A percentile compares a stretch with the other conserved stretches of the same genome.
Conservation (phyloP, 2,888 invertebrate species). For the Cerastoderma edule region DNA sequence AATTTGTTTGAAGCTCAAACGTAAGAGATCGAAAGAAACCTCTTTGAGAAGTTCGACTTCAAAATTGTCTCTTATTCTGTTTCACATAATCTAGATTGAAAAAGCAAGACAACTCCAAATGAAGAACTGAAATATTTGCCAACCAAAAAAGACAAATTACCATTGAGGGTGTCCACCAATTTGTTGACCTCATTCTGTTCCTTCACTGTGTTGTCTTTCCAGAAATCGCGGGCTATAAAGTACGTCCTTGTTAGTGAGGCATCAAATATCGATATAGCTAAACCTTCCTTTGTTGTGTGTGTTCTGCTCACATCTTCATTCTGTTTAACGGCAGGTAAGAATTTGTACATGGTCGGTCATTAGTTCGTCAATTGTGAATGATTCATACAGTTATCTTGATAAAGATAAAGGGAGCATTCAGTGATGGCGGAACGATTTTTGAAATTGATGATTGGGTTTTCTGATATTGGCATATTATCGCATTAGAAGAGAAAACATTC, state of each 20-base stretch:
- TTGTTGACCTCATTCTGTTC: conserved; percentile 25
- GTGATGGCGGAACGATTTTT: not conserved
- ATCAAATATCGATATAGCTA: conserved; percentile 8
- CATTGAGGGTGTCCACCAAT: conserved; percentile 8
- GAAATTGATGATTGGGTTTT: not conserved
- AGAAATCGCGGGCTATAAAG: conserved; percentile 19
- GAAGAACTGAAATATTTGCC: not conserved
- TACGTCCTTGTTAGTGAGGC: not conserved
- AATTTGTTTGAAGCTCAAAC: not conserved
- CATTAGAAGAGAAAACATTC: not conserved
- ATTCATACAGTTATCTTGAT: too few relatives aligned
- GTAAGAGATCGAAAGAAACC: too few relatives aligned
- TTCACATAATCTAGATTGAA: too few relatives aligned
- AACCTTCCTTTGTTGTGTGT: not conserved
- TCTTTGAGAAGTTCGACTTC: not conserved
- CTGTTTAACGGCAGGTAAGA: not conserved
- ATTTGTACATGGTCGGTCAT: not conserved
- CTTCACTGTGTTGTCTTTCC: not conserved
- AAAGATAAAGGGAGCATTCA: too few relatives aligned
- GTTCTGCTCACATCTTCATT: not conserved
- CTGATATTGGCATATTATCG: not conserved
- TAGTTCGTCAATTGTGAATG: not conserved
- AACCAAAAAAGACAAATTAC: not conserved
- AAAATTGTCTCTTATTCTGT: not conserved
- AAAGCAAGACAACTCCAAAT: too few relatives aligned